Evolutionary conservation across 2,888 invertebrate genomes (phyloP), one percentile per base, ranked within the genome.

Genomic region (Pseudococcus viburni): DNA sequence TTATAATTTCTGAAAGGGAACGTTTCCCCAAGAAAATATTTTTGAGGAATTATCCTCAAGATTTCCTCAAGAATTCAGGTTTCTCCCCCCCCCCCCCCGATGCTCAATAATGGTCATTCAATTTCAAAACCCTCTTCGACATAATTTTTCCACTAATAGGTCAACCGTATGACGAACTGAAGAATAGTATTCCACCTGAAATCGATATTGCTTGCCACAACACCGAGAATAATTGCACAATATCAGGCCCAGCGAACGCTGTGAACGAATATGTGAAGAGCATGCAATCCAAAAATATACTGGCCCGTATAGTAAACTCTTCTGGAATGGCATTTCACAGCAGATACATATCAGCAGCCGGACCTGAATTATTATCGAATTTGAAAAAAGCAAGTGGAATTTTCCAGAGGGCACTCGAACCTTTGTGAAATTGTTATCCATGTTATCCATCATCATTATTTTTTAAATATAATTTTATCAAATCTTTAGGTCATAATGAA

Each of bases 261-360:
- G 94, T 96, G 91, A 55, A 55, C 0, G 8, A 55, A 7, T 55
- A 51, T n/a, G 5, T 96, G 0, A 93, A 93, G 0, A 92, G 94
- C 89, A 91, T 97, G 39, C 91, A 92, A 89, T 93, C 93, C 0
- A 94, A 96, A 90, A 95, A 95, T 0, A 93, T 96, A 83, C 97
- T 97, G 91, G 96, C 96, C 0, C 94, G 95, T 89, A 94, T 96
- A 90, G 97, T 98, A 0, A 95, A 96, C 33, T 96, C 96, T 90
- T 94, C 96, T 86, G 96, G 96, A 90, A 96, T 97, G 90, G 96
- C 98, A 0, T 98, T 97, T 91, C 98, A 98, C 91, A 97, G 97
- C 89, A 94, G 94, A 87, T 96, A 96, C 90, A 96, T 98, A 90
- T 17, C 22, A 46, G 15, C 3, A 11, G 48, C 46, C 9, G 26